Percentiles rank a stretch among this genome's conserved stretches.
phyloP scores from a whole-genome alignment of 1,140 invertebrate species.

The Euura lappo region DNA sequence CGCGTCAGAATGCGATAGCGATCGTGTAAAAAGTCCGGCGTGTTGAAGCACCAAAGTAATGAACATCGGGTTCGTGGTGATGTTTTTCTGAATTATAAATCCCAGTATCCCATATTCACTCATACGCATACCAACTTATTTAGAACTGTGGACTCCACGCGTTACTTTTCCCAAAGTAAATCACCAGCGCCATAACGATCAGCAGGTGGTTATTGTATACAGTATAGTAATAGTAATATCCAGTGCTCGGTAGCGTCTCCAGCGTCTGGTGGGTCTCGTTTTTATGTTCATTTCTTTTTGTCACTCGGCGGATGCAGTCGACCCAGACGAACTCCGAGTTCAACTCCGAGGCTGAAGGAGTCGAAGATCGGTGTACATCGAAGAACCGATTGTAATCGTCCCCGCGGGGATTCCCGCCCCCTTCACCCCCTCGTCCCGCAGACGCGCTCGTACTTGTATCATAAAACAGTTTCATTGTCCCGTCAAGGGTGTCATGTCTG shows the following conservation, averaged over 20 bases:
- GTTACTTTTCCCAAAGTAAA: not conserved
- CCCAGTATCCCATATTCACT: not conserved
- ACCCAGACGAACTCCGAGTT: no score
- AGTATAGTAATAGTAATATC: no score
- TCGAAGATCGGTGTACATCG: not conserved
- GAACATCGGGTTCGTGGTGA: not conserved
- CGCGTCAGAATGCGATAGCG: no score
- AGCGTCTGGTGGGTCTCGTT: no score
- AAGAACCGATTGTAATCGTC: not conserved
- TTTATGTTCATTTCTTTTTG: no score
- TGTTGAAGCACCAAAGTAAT: not conserved
- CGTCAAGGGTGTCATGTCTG: not conserved
- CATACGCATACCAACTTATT: not conserved
- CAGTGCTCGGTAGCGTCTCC: no score
- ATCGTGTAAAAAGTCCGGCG: no score
- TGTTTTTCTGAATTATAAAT: not conserved
- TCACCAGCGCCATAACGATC: not conserved
- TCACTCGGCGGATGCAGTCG: no score
- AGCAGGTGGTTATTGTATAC: not conserved
- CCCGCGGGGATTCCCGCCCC: not conserved
- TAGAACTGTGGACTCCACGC: not conserved
- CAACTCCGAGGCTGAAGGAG: no score
- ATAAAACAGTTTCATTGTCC: conserved; percentile 11
- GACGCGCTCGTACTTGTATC: not conserved
- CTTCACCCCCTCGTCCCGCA: not conserved